These are phyloP conservation scores for Centropristis striata DNA, from an alignment of 2,113 vertebrate species.

Conservation along the genomic window DNA sequence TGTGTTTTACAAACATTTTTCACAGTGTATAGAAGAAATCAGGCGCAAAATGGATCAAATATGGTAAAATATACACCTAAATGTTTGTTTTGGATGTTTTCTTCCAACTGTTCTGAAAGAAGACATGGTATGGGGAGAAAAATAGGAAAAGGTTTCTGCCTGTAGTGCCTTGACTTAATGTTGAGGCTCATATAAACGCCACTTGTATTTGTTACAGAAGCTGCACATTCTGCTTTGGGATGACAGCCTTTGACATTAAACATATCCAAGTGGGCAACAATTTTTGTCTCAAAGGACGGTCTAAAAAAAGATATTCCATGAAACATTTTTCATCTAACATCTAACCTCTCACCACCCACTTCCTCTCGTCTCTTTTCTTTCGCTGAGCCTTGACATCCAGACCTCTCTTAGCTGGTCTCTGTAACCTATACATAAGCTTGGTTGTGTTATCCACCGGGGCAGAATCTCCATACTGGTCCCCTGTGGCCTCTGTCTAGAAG, in stretches of 20 bases:
- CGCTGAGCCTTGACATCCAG: slow-evolving; percentile 64
- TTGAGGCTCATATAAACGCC: slow-evolving; percentile 5
- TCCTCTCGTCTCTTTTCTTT: slow-evolving; percentile 23
- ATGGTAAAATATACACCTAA: too few relatives aligned
- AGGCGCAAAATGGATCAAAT: too few relatives aligned
- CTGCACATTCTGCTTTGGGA: background rate
- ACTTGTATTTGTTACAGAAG: background rate
- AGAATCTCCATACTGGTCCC: slow-evolving; percentile 70
- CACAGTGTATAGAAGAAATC: too few relatives aligned
- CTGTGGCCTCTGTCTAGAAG: slow-evolving; percentile 62
- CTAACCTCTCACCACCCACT: slow-evolving; percentile 20
- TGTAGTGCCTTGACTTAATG: too few relatives aligned
- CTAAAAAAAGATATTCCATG: slow-evolving; percentile 39
- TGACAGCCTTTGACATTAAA: slow-evolving; percentile 23
- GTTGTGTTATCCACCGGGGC: slow-evolving; percentile 51
- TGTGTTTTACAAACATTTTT: too few relatives aligned
- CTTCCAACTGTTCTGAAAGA: too few relatives aligned
- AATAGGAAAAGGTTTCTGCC: too few relatives aligned
- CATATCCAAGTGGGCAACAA: slow-evolving; percentile 23
- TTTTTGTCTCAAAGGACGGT: slow-evolving; percentile 27
- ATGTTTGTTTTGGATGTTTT: too few relatives aligned
- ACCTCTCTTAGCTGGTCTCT: slow-evolving; percentile 48
- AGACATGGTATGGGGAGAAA: too few relatives aligned
- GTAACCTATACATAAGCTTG: slow-evolving; percentile 57
- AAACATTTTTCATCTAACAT: slow-evolving; percentile 24